Evolutionary conservation across 2,113 vertebrate species (phyloP).

Genomic region (Thryonomys swinderianus): DNA sequence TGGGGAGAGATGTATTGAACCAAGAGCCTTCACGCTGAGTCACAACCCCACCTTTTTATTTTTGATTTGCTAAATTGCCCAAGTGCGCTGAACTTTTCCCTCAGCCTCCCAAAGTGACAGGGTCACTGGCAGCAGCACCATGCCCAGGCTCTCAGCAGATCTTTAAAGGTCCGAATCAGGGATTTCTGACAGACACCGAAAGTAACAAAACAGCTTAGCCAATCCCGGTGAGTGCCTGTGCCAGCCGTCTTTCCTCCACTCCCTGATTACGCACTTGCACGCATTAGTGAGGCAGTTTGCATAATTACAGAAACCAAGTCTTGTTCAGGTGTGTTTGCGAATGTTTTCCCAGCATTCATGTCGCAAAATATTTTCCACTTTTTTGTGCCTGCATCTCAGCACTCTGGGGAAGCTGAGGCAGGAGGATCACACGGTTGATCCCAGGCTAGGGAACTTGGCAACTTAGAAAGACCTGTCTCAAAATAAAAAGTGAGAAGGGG

Average conservation of each 20-base stretch:
- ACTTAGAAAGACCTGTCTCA: background rate
- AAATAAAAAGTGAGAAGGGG: background rate
- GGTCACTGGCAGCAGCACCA: background rate
- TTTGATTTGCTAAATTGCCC: background rate
- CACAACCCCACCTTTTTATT: background rate
- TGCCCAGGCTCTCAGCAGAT: background rate
- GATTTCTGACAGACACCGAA: background rate
- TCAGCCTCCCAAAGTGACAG: background rate
- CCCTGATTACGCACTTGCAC: background rate
- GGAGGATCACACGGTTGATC: background rate
- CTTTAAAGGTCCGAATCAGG: slow-evolving; percentile 3
- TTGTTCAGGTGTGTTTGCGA: background rate
- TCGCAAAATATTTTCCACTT: slow-evolving; percentile 47
- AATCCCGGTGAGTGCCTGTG: background rate
- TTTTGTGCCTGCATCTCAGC: background rate
- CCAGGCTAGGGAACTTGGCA: background rate
- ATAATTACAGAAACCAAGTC: background rate
- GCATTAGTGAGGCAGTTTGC: background rate
- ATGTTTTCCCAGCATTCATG: background rate
- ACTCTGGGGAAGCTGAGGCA: background rate
- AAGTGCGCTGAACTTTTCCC: background rate
- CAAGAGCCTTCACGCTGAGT: background rate
- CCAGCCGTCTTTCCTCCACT: background rate
- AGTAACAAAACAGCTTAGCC: background rate
- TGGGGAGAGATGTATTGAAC: no score